These are phyloP conservation scores for Parnassius glacialis DNA, from an alignment of 2,888 invertebrate species.

Conservation along the genomic window DNA sequence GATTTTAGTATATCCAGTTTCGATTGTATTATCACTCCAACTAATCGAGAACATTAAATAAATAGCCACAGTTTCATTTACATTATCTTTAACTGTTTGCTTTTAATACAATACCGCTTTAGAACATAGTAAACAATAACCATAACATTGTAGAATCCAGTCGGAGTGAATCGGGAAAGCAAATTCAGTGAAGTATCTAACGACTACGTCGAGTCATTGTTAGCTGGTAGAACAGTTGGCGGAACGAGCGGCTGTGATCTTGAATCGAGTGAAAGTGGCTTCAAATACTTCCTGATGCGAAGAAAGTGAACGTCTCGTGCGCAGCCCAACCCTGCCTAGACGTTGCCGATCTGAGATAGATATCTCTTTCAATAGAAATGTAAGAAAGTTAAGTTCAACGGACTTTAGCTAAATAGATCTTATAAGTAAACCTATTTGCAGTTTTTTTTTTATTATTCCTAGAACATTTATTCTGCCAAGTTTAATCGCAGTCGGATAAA, in stretches of 20 bases:
- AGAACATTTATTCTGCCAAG: too few species aligned
- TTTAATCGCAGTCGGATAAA: too few species aligned
- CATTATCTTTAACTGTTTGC: too few species aligned
- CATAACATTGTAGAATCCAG: conserved; percentile 4
- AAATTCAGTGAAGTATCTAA: conserved; percentile 27
- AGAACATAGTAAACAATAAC: not conserved
- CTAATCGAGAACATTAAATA: too few species aligned
- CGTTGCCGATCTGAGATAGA: conserved; percentile 43
- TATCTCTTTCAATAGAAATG: conserved; percentile 53
- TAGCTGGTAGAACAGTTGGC: conserved; percentile 47
- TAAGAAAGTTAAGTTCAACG: conserved; percentile 47
- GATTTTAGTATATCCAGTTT: too few species aligned
- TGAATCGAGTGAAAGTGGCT: conserved; percentile 78
- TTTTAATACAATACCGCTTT: too few species aligned
- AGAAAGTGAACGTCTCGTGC: conserved; percentile 69
- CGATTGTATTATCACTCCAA: too few species aligned
- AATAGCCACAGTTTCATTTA: too few species aligned
- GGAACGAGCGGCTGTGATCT: conserved; percentile 63
- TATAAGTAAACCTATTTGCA: not conserved
- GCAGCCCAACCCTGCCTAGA: conserved; percentile 42
- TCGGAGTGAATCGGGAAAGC: conserved; percentile 14
- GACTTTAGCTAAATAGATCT: conserved; percentile 23
- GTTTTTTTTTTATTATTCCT: too few species aligned
- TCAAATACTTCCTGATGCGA: conserved; percentile 68
- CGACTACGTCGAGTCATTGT: conserved; percentile 53